Conservation (phyloP, 2,888 invertebrate species). For the Dolichopus griseipennis region DNA sequence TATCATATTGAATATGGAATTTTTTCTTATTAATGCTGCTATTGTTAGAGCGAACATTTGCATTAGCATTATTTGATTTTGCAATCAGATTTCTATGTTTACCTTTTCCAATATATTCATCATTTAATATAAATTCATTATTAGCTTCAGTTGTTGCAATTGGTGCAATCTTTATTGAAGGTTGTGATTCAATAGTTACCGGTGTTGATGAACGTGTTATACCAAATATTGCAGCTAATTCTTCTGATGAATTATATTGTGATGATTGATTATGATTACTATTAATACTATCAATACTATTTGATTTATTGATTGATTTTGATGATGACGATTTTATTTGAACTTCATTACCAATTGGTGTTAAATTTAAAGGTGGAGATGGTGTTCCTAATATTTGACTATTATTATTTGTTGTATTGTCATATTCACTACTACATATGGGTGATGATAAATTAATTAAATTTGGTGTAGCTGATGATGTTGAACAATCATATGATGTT, state of each 20-base stretch:
- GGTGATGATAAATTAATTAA: conserved; percentile 27
- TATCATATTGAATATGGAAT: background rate
- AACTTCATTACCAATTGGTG: conserved; percentile 29
- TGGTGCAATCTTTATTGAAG: conserved; percentile 24
- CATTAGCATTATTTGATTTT: conserved; percentile 29
- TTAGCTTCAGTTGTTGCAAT: conserved; percentile 1
- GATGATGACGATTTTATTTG: conserved; percentile 2
- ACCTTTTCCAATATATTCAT: conserved; percentile 9
- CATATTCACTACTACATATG: background rate
- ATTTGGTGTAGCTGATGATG: conserved; percentile 36
- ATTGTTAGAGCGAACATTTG: conserved; percentile 29
- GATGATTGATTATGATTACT: conserved; percentile 40
- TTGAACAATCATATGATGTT: conserved; percentile 37
- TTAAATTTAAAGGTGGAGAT: conserved; percentile 35
- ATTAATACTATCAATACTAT: conserved; percentile 10
- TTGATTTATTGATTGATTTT: conserved; percentile 1
- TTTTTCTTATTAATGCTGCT: conserved; percentile 34
- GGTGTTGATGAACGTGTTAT: conserved; percentile 29
- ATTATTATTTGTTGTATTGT: conserved; percentile 11
- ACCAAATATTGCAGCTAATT: conserved; percentile 56
- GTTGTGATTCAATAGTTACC: conserved; percentile 21
- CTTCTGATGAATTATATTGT: conserved; percentile 57
- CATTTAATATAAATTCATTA: background rate
- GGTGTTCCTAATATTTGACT: conserved; percentile 26
- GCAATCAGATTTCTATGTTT: conserved; percentile 22